These are phyloP conservation scores for Channallabes apus DNA, from an alignment of 2,797 vertebrate species.

Conservation along the genomic window DNA sequence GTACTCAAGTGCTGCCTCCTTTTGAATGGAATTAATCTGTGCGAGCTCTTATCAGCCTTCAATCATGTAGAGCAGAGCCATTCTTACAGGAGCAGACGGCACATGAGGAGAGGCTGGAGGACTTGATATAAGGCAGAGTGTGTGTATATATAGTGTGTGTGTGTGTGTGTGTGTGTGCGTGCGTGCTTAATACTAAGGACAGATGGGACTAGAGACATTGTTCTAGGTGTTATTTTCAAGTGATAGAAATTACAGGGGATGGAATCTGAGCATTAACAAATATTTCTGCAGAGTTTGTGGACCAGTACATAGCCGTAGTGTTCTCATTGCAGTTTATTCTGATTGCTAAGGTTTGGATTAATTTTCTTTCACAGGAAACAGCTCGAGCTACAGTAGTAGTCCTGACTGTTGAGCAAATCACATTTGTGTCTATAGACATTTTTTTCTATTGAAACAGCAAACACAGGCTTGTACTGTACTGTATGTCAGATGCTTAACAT, in stretches of 20 bases:
- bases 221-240: background rate
- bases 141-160: constrained; percentile 79
- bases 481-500: background rate
- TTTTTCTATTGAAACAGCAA: background rate
- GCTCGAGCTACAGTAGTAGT: background rate
- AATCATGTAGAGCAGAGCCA: constrained; percentile 72
- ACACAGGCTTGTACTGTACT: background rate
- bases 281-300: background rate
- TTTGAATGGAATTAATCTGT: constrained; percentile 90
- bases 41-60: constrained; percentile 86
- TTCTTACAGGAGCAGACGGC: constrained; percentile 63
- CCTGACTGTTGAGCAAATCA: background rate
- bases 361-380: background rate
- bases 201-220: constrained; percentile 19
- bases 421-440: background rate
- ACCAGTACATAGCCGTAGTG: background rate
- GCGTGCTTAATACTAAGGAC: constrained; percentile 41
- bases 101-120: constrained; percentile 76
- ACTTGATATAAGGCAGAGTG: constrained; percentile 80
- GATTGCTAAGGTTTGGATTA: background rate
- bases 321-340: background rate
- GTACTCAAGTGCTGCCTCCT: constrained; percentile 82
- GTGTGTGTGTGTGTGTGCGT: constrained; percentile 48
- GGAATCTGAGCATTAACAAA: background rate
- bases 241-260: background rate